Conservation (phyloP, 2,797 vertebrate species). For the Echeneis naucrates region DNA sequence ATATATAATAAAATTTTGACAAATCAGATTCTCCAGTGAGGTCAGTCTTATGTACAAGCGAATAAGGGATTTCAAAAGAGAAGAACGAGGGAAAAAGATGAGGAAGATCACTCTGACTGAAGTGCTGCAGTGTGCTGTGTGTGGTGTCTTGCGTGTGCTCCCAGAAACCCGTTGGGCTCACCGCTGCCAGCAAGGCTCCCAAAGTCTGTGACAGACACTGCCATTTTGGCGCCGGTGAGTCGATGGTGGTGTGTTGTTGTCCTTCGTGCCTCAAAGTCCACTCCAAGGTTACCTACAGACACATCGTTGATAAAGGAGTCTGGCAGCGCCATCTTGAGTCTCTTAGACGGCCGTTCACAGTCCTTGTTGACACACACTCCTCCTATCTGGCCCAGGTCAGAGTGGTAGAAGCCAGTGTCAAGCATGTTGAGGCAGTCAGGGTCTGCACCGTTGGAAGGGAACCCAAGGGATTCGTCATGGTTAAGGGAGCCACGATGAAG, state of each 20-base stretch:
- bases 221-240: slow-evolving; percentile 97
- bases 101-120: slow-evolving; percentile 92
- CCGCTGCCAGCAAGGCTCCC: slow-evolving; percentile 89
- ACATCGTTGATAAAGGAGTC: slow-evolving; percentile 95
- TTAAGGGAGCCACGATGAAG: slow-evolving; percentile 90
- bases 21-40: slow-evolving; percentile 81
- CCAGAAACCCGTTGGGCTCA: slow-evolving; percentile 94
- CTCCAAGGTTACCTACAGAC: slow-evolving; percentile 92
- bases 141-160: slow-evolving; percentile 91
- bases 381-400: slow-evolving; percentile 89
- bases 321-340: slow-evolving; percentile 95
- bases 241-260: slow-evolving; percentile 87
- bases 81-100: slow-evolving; percentile 73
- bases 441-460: slow-evolving; percentile 90
- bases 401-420: slow-evolving; percentile 96
- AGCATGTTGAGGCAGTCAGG: slow-evolving; percentile 96
- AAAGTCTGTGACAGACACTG: slow-evolving; percentile 97
- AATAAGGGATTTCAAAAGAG: slow-evolving; percentile 84
- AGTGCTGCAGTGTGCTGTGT: slow-evolving; percentile 94
- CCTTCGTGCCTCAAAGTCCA: slow-evolving; percentile 94
- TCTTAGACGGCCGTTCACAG: slow-evolving; percentile 93
- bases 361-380: slow-evolving; percentile 91
- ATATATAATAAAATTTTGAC: slow-evolving; percentile 90
- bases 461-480: slow-evolving; percentile 92
- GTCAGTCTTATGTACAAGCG: slow-evolving; percentile 91